phyloP scores from a whole-genome alignment of 2,888 invertebrate genomes.

The Drosophila atripex region DNA sequence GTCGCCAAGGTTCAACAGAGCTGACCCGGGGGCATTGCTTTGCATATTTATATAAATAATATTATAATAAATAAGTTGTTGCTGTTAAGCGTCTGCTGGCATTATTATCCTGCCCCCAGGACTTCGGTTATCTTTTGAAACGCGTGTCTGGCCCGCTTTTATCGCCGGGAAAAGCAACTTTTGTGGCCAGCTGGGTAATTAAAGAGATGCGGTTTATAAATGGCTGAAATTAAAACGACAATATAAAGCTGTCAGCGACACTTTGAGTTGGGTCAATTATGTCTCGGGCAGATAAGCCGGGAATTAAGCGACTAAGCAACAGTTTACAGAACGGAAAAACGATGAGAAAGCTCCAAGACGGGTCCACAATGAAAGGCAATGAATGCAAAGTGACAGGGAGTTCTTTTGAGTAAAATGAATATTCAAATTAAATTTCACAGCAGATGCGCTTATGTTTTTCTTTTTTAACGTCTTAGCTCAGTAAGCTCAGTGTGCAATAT shows the following conservation, averaged over 20 bases:
- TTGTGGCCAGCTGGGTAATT: slow-evolving; percentile 64
- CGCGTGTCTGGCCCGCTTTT: slow-evolving; percentile 51
- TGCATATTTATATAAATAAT: slow-evolving; percentile 71
- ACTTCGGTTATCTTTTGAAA: slow-evolving; percentile 12
- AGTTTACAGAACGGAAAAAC: slow-evolving; percentile 37
- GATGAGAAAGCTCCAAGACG: slow-evolving; percentile 8
- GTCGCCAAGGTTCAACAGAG: slow-evolving; percentile 49
- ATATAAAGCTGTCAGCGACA: slow-evolving; percentile 73
- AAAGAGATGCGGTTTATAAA: slow-evolving; percentile 74
- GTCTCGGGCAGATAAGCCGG: slow-evolving; percentile 41
- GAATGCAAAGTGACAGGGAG: neutral
- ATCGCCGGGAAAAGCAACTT: slow-evolving; percentile 50
- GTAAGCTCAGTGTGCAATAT: neutral
- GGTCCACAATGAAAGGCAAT: slow-evolving; percentile 6
- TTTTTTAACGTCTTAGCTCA: too few relatives aligned
- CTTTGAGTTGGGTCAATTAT: slow-evolving; percentile 64
- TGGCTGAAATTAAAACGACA: slow-evolving; percentile 73
- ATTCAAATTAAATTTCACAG: slow-evolving; percentile 25
- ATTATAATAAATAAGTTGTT: slow-evolving; percentile 75
- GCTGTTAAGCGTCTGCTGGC: slow-evolving; percentile 68
- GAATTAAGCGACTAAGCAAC: slow-evolving; percentile 48
- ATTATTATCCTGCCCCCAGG: slow-evolving; percentile 43
- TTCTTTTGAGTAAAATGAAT: slow-evolving; percentile 12
- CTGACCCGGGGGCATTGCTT: slow-evolving; percentile 38
- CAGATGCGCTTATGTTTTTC: slow-evolving; percentile 3